phyloP scores from a whole-genome alignment of 1,140 invertebrate genomes.

The Zeugodacus cucurbitae region DNA sequence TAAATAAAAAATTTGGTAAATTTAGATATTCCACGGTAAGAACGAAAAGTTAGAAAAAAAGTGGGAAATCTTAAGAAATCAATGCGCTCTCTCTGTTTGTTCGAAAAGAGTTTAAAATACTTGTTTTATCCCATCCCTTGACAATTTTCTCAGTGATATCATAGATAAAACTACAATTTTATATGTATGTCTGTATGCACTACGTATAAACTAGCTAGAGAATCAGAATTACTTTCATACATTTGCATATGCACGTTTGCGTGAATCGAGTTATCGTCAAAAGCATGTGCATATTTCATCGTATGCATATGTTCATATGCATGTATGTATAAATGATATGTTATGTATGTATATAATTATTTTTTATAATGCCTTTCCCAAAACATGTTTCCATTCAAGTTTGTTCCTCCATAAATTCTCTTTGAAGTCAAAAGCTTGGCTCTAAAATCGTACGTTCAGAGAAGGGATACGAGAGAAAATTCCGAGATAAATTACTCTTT shows the following conservation, averaged over 20 bases:
- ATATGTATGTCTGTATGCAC: neutral
- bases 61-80: no score
- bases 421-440: neutral
- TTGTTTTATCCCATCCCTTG: no score
- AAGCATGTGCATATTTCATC: neutral
- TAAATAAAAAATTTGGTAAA: no score
- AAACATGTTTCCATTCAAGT: neutral
- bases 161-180: neutral
- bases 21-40: no score
- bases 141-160: no score
- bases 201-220: neutral
- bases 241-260: neutral
- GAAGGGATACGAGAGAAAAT: neutral
- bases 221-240: neutral
- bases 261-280: neutral
- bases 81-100: no score
- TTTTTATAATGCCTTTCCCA: no score
- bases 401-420: neutral
- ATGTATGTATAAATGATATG: neutral
- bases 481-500: neutral
- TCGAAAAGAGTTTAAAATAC: no score
- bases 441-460: neutral
- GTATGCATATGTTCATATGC: neutral
- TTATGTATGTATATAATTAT: no score
- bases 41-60: no score